Base-by-base conservation (phyloP, 92 coral and sea anemone species). In the Siderastrea siderea region DNA sequence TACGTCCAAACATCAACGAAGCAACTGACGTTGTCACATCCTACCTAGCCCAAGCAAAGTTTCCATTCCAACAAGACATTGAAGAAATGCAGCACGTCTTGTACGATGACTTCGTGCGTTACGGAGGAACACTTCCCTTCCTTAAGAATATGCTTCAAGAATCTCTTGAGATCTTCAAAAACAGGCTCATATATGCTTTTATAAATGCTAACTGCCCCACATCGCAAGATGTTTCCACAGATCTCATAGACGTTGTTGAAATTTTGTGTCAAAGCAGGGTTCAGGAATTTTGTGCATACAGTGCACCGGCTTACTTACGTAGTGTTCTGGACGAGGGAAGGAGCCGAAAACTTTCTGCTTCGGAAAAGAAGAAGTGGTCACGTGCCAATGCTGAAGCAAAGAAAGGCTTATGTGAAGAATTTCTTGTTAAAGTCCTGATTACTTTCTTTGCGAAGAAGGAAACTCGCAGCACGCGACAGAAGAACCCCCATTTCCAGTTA, bases 401-500 rank as follows among this genome's bases (percentile, higher is more conserved):
- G 53, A 3, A 58, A 77, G 67, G 1, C 2, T 43, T 57, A 1
- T 46, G 50, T 3, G 8, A 1, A 1, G 13, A 44, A 7, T 45
- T 59, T 16, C 81, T 77, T 6, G 1, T 2, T 16, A 7, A 0
- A 44, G 51, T 77, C 1, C 43, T 77, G 14, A 4, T 12, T 7
- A 26, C 38, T 26, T 26, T 26, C 7, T 51, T 77, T 16, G 12
- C 0, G 68, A 57, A 55, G 64, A 60, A 60, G 44, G 53, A 5
- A 55, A 55, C 80, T 4, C 26, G 80, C 12, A 26, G 57, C 13
- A 44, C 12, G 8, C 3, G 19, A 26, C 11, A 53, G 16, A 76
- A 45, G 68, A 76, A 76, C 44, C 44, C 80, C 5, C 80, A 76
- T 76, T 76, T 76, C 49, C 19, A 57, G 8, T 11, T 75, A 0